Evolutionary conservation across 2,888 invertebrate species (phyloP).

Genomic region (Tetragonula carbonaria): DNA sequence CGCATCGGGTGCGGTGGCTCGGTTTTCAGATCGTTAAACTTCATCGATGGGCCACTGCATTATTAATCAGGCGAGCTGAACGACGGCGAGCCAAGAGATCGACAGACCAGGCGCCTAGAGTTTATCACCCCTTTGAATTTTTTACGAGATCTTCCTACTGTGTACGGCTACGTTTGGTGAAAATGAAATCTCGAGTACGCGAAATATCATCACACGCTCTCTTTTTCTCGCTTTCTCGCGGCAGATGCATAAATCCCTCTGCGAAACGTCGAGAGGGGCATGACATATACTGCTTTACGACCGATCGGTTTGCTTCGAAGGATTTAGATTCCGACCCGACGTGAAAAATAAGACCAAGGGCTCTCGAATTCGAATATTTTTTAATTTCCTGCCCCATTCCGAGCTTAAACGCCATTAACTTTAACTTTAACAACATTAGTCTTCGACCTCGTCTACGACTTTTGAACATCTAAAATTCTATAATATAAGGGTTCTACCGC

Average conservation of each 20-base stretch:
- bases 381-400: not conserved
- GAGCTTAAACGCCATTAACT: not conserved
- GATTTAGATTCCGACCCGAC: not conserved
- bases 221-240: not conserved
- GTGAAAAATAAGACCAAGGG: not conserved
- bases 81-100: not conserved
- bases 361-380: not conserved
- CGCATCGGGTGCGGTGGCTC: not conserved
- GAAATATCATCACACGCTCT: no score
- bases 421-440: not conserved
- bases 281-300: not conserved
- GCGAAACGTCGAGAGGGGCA: not conserved
- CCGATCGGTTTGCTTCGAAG: no score
- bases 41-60: conserved; percentile 11
- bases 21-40: conserved; percentile 32
- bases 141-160: not conserved
- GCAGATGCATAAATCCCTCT: conserved; percentile 3
- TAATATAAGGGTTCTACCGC: not conserved
- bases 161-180: not conserved
- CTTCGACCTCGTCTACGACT: not conserved
- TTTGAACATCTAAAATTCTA: not conserved
- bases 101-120: not conserved
- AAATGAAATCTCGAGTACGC: conserved; percentile 48
- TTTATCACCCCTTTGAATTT: conserved; percentile 16
- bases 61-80: conserved; percentile 18